Percentiles rank a stretch among this genome's conserved stretches.
Conservation (phyloP, 2,113 vertebrate genomes). For the Pogonocichla stellata region DNA sequence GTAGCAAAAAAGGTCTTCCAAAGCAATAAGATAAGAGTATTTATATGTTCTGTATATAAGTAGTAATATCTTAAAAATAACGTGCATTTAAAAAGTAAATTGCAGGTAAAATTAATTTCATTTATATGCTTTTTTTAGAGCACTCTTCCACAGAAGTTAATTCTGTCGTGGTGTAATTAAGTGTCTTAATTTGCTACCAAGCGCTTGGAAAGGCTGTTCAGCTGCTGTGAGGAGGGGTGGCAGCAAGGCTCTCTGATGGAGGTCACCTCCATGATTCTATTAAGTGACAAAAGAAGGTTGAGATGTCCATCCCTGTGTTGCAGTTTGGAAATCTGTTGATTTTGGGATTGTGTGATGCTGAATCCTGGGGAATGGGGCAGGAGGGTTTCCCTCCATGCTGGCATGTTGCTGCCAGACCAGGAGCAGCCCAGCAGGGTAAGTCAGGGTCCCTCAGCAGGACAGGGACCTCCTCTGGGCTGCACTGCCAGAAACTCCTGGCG, state of each 20-base stretch:
- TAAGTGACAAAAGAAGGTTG: not conserved
- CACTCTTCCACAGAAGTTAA: not conserved
- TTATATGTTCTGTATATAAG: not conserved
- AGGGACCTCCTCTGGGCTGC: not conserved
- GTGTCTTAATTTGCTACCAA: not conserved
- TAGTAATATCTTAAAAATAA: not conserved
- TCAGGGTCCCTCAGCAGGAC: not conserved
- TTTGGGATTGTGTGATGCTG: not conserved
- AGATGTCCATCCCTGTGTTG: not conserved
- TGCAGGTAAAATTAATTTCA: not conserved
- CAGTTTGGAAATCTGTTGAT: not conserved
- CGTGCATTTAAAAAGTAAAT: not conserved
- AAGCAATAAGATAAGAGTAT: not conserved
- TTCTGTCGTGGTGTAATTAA: not conserved
- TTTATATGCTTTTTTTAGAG: not conserved
- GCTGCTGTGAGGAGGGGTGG: not conserved
- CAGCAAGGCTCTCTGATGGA: not conserved
- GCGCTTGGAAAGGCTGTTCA: not conserved
- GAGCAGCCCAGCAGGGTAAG: not conserved
- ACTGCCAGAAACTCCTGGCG: not conserved
- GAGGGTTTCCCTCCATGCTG: not conserved
- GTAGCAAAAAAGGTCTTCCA: not conserved
- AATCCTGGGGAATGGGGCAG: not conserved
- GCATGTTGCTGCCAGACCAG: fast-evolving
- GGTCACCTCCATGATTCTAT: not conserved